Conservation (phyloP, 2,113 vertebrate species). For the Pollachius pollachius region DNA sequence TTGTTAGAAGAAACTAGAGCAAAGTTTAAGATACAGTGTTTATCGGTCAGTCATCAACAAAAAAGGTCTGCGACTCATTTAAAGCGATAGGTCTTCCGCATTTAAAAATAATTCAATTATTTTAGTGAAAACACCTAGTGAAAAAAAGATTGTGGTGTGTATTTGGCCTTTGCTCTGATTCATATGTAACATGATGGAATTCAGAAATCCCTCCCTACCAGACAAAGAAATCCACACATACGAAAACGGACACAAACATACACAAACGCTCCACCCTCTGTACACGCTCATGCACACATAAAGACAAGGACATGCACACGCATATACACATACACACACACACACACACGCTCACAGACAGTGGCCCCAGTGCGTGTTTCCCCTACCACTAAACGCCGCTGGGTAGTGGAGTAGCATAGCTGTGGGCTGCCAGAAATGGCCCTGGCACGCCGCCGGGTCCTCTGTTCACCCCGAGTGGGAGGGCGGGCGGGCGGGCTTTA, state of each 20-base stretch:
- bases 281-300: not conserved
- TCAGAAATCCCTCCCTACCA: slow-evolving; percentile 22
- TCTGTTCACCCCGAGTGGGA: slow-evolving; percentile 46
- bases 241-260: not conserved
- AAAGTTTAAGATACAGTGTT: too few species aligned
- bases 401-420: slow-evolving; percentile 63
- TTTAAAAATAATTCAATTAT: too few species aligned
- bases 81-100: too few species aligned
- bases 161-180: too few species aligned
- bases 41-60: too few species aligned
- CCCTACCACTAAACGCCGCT: slow-evolving; percentile 67
- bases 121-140: too few species aligned
- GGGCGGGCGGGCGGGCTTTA: slow-evolving; percentile 19
- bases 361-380: slow-evolving; percentile 36
- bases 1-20: too few species aligned
- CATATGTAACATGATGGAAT: not conserved
- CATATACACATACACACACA: slow-evolving; percentile 1
- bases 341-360: slow-evolving; percentile 19
- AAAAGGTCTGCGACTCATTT: too few species aligned
- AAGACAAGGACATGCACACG: not conserved
- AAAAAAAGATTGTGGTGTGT: too few species aligned
- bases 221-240: slow-evolving; percentile 4
- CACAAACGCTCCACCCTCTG: slow-evolving; percentile 16
- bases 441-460: slow-evolving; percentile 39
- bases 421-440: slow-evolving; percentile 58